These are phyloP conservation scores for Tortricodes alternella DNA, from an alignment of 2,888 invertebrate species.

Conservation along the genomic window DNA sequence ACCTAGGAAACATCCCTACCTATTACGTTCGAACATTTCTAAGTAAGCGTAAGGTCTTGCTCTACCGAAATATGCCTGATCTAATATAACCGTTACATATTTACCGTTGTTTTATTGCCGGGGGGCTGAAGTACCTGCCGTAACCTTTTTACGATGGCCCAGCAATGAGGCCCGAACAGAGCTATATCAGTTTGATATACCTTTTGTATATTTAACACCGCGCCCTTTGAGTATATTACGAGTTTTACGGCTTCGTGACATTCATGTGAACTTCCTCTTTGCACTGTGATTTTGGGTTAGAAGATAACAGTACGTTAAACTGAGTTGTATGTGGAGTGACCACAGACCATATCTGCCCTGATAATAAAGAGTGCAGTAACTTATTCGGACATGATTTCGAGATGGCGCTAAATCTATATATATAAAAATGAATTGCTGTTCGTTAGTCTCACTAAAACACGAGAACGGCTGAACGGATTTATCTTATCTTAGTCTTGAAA, in stretches of 20 bases:
- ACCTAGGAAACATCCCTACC: no score
- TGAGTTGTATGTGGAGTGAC: no score
- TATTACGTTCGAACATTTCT: no score
- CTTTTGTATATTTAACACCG: constrained; percentile 76
- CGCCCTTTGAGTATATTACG: constrained; percentile 22
- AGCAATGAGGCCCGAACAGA: constrained; percentile 52
- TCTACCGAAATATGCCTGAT: constrained; percentile 39
- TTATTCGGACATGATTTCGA: no score
- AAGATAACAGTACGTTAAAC: constrained; percentile 29
- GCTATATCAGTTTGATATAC: constrained; percentile 69
- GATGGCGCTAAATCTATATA: no score
- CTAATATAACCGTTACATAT: constrained; percentile 68
- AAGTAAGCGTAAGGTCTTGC: not conserved
- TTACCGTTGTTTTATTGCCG: constrained; percentile 66
- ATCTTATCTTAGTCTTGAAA: no score
- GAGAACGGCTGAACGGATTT: no score
- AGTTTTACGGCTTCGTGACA: constrained; percentile 24
- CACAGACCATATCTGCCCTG: no score
- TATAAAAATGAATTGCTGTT: no score
- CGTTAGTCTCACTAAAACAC: no score
- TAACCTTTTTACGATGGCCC: constrained; percentile 66
- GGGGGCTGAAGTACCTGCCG: constrained; percentile 55
- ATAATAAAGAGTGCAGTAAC: no score
- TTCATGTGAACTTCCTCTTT: constrained; percentile 26
- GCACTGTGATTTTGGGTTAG: constrained; percentile 19